Percentiles rank a stretch among this genome's conserved stretches.
These are phyloP conservation scores for Rhinopithecus roxellana DNA, from an alignment of 2,113 vertebrate genomes.

Conservation along the genomic window DNA sequence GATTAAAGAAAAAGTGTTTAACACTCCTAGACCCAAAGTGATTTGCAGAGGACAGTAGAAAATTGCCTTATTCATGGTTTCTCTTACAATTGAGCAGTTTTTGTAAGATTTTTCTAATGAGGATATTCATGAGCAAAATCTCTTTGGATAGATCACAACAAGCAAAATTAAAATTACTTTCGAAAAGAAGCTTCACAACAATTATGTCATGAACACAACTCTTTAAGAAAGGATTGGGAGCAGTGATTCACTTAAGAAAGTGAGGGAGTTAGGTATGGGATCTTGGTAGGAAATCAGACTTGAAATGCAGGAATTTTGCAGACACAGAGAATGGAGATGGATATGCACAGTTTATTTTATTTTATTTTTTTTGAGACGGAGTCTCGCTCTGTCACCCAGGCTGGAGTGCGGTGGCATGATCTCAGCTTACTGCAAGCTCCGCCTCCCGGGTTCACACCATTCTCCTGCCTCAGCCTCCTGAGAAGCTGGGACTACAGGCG, in stretches of 20 bases:
- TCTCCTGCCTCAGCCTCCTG: too few relatives aligned
- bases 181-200: neutral
- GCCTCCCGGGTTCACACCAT: too few relatives aligned
- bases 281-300: neutral
- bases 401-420: too few relatives aligned
- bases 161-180: neutral
- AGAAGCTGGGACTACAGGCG: too few relatives aligned
- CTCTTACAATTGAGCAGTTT: neutral
- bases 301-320: neutral
- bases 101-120: neutral
- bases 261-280: neutral
- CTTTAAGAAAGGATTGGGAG: neutral
- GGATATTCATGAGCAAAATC: neutral
- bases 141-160: neutral
- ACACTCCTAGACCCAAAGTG: neutral
- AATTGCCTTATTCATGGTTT: neutral
- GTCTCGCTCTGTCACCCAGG: too few relatives aligned
- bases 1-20: neutral
- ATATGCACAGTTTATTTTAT: neutral
- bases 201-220: neutral
- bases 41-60: neutral
- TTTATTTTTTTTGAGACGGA: too few relatives aligned
- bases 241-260: neutral
- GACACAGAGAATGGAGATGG: neutral
- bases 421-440: too few relatives aligned